phyloP scores from a whole-genome alignment of 2,888 invertebrate species.

The Steinernema hermaphroditum region DNA sequence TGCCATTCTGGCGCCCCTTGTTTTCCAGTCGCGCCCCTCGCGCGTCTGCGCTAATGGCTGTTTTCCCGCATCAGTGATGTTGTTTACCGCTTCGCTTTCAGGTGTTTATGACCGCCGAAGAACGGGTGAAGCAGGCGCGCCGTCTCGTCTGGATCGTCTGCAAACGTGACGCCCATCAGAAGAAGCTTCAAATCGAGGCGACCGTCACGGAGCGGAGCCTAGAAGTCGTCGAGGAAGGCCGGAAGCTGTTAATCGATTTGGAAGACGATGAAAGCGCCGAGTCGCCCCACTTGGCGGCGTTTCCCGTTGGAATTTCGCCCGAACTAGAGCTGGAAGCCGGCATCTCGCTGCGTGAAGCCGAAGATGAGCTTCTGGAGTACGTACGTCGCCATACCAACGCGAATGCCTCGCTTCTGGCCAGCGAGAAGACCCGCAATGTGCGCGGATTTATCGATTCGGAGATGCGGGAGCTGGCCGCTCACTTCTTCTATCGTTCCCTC shows the following conservation, averaged over 20 bases:
- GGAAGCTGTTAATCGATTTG: not conserved
- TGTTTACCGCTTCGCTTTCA: no score
- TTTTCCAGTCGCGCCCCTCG: no score
- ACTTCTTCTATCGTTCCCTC: slow-evolving; percentile 1
- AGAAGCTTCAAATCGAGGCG: not conserved
- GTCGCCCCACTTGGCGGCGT: not conserved
- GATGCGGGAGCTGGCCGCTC: slow-evolving; percentile 15
- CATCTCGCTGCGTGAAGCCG: not conserved
- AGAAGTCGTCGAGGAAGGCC: slow-evolving; percentile 1
- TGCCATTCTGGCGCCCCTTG: no score
- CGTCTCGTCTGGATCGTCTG: not conserved
- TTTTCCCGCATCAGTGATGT: no score
- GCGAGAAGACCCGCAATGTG: slow-evolving; percentile 13
- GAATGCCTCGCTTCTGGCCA: not conserved
- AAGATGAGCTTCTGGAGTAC: not conserved
- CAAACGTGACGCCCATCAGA: not conserved
- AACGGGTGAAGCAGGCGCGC: not conserved
- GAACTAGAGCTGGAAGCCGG: no score
- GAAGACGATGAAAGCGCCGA: not conserved
- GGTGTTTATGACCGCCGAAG: not conserved
- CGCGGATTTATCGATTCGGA: not conserved
- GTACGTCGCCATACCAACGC: not conserved
- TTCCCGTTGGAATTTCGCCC: not conserved
- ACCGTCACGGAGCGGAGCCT: not conserved
- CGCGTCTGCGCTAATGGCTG: no score